Conservation (phyloP, 1,140 invertebrate species). For the Anoplophora glabripennis region DNA sequence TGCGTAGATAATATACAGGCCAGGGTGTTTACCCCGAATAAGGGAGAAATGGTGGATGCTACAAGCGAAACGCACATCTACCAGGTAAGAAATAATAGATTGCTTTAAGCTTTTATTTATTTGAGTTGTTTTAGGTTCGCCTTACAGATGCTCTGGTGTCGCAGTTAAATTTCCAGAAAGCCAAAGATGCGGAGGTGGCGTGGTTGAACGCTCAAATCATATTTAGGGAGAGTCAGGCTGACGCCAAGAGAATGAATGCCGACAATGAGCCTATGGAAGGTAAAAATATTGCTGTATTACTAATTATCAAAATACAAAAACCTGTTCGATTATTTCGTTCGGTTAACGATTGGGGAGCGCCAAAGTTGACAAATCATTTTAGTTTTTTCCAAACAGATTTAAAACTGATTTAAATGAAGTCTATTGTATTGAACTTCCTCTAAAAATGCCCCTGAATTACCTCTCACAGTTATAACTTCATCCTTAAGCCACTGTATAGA, state of each 20-base stretch:
- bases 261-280: conserved; percentile 49
- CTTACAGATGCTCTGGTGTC: conserved; percentile 88
- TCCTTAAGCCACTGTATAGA: too few species aligned
- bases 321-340: not conserved
- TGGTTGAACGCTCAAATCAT: conserved; percentile 84
- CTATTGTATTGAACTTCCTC: too few species aligned
- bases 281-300: too few species aligned
- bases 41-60: conserved; percentile 88
- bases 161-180: conserved; percentile 80
- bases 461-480: too few species aligned
- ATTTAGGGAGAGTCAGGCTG: conserved; percentile 53
- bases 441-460: too few species aligned
- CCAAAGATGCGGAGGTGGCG: conserved; percentile 84
- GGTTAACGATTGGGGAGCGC: not conserved
- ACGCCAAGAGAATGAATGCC: conserved; percentile 41
- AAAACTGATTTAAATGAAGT: too few species aligned
- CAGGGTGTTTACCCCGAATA: conserved; percentile 79
- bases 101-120: too few species aligned
- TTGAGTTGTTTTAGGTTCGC: conserved; percentile 61
- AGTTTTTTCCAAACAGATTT: too few species aligned
- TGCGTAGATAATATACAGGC: conserved; percentile 59
- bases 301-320: too few species aligned
- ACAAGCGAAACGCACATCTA: conserved; percentile 98
- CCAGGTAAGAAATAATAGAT: conserved; percentile 64
- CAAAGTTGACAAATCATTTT: too few species aligned